Evolutionary conservation across 64 coral and sea anemone genomes (phyloP), one percentile per base, ranked within the genome.

Genomic region (Montipora efflorescens): DNA sequence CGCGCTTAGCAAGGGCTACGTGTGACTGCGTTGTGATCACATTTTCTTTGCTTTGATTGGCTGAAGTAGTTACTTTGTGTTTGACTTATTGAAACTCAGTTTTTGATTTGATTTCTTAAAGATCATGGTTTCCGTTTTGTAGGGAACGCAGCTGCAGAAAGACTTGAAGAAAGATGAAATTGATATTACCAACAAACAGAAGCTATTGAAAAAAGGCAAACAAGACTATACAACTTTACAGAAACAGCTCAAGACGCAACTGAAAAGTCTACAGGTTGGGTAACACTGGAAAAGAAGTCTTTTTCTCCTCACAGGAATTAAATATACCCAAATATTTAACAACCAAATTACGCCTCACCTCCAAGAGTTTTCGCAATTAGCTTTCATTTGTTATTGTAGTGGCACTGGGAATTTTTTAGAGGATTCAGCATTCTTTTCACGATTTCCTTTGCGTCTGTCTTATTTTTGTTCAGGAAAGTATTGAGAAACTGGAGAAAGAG

Each of bases 101-200:
- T 36, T 36, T 36, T 36, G 36, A 36, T 36, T 36, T 36, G 36
- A 36, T 36, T 36, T 36, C 36, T 36, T 36, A 5, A 57, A 57
- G 11, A 57, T 57, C 36, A 36, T 3, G 53, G 47, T 50, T 50
- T 50, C 3, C 3, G 15, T 64, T 71, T 81, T 87, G 43, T 47
- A 98, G 97, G 97, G 97, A 5, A 96, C 83, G 59, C 87, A 94
- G 81, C 92, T 98, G 7, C 94, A 98, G 81, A 93, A 95, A 87
- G 92, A 91, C 44, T 87, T 98, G 4, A 96, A 93, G 70, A 84
- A 96, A 36, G 94, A 98, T 44, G 97, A 98, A 59, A 49, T 75
- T 4, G 94, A 96, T 48, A 98, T 98, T 20, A 91, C 96, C 20
- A 67, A 47, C 22, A 98, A 98, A 98, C 97, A 98, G 59, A 88